A percentile compares a stretch with the other conserved stretches of the same genome.
Evolutionary conservation across 2,888 invertebrate genomes (phyloP).

Genomic region (Drosophila pseudotakahashii): DNA sequence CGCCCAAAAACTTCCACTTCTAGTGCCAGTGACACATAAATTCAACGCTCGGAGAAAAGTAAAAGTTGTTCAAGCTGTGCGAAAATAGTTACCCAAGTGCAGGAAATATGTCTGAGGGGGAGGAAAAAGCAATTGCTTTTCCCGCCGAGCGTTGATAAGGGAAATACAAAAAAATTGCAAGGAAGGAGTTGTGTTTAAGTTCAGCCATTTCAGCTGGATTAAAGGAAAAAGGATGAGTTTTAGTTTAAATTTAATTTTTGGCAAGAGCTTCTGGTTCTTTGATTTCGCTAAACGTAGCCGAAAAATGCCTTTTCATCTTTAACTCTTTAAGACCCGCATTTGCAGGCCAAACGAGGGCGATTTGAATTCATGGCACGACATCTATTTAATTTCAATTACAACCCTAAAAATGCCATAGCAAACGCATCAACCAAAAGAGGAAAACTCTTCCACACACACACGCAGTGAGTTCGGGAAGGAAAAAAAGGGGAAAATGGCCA

Average conservation of each 20-base stretch:
- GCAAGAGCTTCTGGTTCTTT: neutral
- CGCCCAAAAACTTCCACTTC: slow-evolving; percentile 42
- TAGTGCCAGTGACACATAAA: slow-evolving; percentile 69
- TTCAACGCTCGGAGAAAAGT: slow-evolving; percentile 25
- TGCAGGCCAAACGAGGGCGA: slow-evolving; percentile 41
- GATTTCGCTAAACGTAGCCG: too few species aligned
- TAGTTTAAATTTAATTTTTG: neutral
- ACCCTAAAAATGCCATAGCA: slow-evolving; percentile 75
- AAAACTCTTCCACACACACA: slow-evolving; percentile 19
- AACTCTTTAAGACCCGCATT: slow-evolving; percentile 60
- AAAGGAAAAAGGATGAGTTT: neutral
- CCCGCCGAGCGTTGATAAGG: slow-evolving; percentile 17
- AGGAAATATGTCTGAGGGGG: slow-evolving; percentile 17
- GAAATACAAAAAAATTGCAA: neutral
- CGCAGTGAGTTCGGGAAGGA: neutral
- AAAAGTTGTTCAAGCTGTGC: slow-evolving; percentile 44
- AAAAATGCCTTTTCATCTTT: slow-evolving; percentile 1
- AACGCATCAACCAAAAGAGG: slow-evolving; percentile 74
- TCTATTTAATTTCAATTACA: slow-evolving; percentile 79
- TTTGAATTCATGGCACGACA: slow-evolving; percentile 80
- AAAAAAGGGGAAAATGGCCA: slow-evolving; percentile 13
- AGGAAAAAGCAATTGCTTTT: slow-evolving; percentile 38
- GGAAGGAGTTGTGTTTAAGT: slow-evolving; percentile 4
- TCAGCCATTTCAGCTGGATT: slow-evolving; percentile 1
- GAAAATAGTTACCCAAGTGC: slow-evolving; percentile 23